Evolutionary conservation across 2,113 vertebrate species (phyloP).

Genomic region (Oncorhynchus kisutch): DNA sequence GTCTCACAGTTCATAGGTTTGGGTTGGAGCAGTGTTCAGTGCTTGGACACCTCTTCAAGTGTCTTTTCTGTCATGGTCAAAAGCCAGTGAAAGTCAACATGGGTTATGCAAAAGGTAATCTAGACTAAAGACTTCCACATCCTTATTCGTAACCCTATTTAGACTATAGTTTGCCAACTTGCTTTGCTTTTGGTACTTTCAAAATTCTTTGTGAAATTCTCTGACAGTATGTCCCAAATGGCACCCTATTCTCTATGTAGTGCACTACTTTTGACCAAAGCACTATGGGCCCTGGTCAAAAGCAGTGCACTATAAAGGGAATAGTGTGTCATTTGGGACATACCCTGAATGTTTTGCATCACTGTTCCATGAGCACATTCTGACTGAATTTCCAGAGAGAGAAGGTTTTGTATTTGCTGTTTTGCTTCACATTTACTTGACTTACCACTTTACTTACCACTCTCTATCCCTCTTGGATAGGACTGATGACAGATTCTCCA

Average conservation of each 20-base stretch:
- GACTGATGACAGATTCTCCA: too few species aligned
- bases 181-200: not conserved
- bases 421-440: slow-evolving; percentile 13
- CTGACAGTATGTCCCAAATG: too few species aligned
- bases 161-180: not conserved
- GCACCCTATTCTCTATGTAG: too few species aligned
- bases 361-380: not conserved
- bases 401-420: slow-evolving; percentile 15
- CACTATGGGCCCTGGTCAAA: too few species aligned
- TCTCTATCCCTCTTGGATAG: not conserved
- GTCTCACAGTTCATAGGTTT: slow-evolving; percentile 32
- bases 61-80: not conserved
- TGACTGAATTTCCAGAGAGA: not conserved
- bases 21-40: not conserved
- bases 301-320: too few species aligned
- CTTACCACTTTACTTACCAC: not conserved
- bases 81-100: too few species aligned
- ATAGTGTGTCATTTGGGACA: not conserved
- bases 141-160: too few species aligned
- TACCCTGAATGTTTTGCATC: not conserved
- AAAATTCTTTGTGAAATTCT: too few species aligned
- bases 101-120: not conserved
- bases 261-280: too few species aligned
- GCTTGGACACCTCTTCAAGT: not conserved
- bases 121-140: not conserved